Conservation (phyloP, 2,113 vertebrate genomes). For the Tragelaphus scriptus region DNA sequence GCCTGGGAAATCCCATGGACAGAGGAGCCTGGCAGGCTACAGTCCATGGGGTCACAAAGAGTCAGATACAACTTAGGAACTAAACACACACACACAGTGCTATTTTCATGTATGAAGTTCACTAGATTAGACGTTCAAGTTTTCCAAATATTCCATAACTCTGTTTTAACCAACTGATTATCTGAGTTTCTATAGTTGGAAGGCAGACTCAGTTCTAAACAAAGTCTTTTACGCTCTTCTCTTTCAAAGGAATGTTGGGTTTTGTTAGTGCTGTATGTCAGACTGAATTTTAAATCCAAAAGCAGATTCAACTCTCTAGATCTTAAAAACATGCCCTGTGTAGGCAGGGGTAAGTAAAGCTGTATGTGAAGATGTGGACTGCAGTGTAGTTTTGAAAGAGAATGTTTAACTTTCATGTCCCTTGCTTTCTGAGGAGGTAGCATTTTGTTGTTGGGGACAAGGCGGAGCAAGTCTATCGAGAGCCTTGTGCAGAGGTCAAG, state of each 20-base stretch:
- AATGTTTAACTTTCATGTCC: neutral
- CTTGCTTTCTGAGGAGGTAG: neutral
- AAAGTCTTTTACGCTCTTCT: neutral
- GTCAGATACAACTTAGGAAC: neutral
- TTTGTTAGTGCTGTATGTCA: neutral
- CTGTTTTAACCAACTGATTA: neutral
- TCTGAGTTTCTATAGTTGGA: neutral
- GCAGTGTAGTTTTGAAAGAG: neutral
- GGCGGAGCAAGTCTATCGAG: fast-evolving
- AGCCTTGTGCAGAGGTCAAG: neutral
- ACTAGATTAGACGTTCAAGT: neutral
- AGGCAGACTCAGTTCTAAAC: neutral
- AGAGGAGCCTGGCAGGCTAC: neutral
- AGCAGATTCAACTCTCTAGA: neutral
- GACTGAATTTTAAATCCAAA: neutral
- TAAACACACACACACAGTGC: neutral
- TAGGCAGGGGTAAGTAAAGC: neutral
- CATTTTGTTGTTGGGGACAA: neutral
- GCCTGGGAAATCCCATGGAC: neutral
- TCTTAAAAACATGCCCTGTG: neutral
- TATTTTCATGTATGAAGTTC: neutral
- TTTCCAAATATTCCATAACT: neutral
- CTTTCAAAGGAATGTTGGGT: neutral
- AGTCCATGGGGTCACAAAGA: neutral
- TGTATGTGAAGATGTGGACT: neutral